Base-by-base conservation (phyloP, 2,113 vertebrate species). In the Rhombomys opimus region DNA sequence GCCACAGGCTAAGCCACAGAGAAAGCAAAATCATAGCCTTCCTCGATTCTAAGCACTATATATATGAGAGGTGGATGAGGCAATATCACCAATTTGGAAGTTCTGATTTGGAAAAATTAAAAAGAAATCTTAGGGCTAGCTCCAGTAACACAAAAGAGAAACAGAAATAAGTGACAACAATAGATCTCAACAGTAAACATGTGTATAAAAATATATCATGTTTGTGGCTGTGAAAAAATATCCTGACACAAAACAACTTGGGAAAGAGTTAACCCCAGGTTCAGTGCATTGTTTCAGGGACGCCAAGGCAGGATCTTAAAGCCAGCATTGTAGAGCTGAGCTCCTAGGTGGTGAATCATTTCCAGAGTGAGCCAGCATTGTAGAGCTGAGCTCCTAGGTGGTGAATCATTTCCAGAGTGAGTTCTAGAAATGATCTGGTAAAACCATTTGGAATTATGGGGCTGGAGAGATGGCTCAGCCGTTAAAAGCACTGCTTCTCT, bases 81-180 rank as follows among this genome's bases (percentile, higher is more conserved):
- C 87, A 95, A 86, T 54, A 95, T 68, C 20, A 84, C 63, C 77
- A 90, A 32, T 96, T 95, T 85, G 32, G n/a, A 94, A 81, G 78
- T 32, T 52, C 50, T 95, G n/a, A 96, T 59, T 94, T 93, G 67
- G 12, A 94, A 92, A 95, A 22, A 89, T 52, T 94, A 20, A 63
- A 85, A 89, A 70, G 61, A 15, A 96, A 92, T 23, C 13, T 18
- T 27, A 90, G 13, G 20, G 20, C 30, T 89, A 20, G n/a, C 67
- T 18, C 67, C 32, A 54, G 50, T 7, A 27, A 46, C 12, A 5
- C 12, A n/a, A 70, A 54, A 70, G 85, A 87, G 52, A 87, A 87
- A 14, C 15, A 35, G 41, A 67, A 54, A 70, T 11, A 87, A 87
- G 32, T 9, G 30, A 50, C 61, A 87, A 54, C 32, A 50, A 82